Evolutionary conservation across 1,140 invertebrate species (phyloP), one percentile per base, ranked within the genome.

Genomic region (Papilio polyxenes): DNA sequence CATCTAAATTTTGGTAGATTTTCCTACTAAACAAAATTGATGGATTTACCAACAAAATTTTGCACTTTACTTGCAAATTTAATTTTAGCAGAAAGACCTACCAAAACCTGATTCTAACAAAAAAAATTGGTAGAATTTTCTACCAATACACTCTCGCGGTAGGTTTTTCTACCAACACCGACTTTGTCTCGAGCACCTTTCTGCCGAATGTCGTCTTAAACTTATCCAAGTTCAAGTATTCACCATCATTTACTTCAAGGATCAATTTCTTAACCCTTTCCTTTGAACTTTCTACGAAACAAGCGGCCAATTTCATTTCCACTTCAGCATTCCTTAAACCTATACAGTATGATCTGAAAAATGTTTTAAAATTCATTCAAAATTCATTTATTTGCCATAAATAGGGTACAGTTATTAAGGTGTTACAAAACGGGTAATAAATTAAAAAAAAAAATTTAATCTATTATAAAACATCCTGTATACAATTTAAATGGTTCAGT

Each of bases 271-370:
- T 88, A 6, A 91, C 91, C 74, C 78, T 83, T 0, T 88, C 87
- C 65, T 90, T 90, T 0, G 90, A 82, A 13, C 78, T 80, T 0
- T 91, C 90, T 0, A 93, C 95, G 94, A 95, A 95, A 10, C 94
- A 92, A 15, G 94, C 85, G 3, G 96, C 95, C 13, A 98, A 87
- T 51, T 95, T 91, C 86, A 97, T 96, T 89, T 98, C 97, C 3
- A 95, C 83, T 31, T 97, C 96, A 3, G 95, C 87, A 91, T 97
- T 95, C 75, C 95, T 94, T 0, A 97, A 86, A 2, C 98, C 97
- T 62, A 97, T 97, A 90, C 96, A 97, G 84, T 98, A 97, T 0
- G 98, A 95, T 85, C 97, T 95, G 17, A 72, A 81, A 82, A 65
- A 44, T 6, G 3, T 44, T 4, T 44, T n/a, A n/a, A n/a, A n/a